A percentile compares a stretch with the other conserved stretches of the same genome.
Evolutionary conservation across 2,113 vertebrate genomes (phyloP).

Genomic region (Parotia lawesii): DNA sequence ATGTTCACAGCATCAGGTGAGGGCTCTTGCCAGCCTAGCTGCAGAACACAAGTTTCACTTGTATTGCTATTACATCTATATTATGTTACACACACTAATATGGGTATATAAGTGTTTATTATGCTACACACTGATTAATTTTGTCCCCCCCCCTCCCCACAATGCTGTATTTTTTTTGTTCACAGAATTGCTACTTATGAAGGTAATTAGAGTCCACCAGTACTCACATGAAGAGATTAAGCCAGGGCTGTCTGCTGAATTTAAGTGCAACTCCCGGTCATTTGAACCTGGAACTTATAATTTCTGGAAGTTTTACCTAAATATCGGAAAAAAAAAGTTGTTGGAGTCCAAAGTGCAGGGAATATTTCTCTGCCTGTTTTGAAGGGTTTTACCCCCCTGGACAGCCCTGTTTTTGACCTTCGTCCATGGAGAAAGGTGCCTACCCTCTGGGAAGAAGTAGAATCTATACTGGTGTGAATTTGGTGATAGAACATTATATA

Average conservation of each 20-base stretch:
- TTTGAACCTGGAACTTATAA: neutral
- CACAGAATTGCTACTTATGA: neutral
- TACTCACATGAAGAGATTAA: neutral
- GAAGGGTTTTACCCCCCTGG: too few relatives aligned
- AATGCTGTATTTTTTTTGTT: neutral
- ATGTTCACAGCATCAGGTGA: neutral
- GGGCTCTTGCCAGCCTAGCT: neutral
- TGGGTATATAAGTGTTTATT: neutral
- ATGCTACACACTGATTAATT: neutral
- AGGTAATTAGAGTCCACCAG: neutral
- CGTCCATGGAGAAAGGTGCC: too few relatives aligned
- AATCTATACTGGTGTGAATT: too few relatives aligned
- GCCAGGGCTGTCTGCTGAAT: neutral
- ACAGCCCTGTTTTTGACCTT: too few relatives aligned
- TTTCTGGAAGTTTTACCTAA: neutral
- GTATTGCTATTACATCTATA: neutral
- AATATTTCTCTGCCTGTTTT: too few relatives aligned
- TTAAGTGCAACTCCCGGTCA: neutral
- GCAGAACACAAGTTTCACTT: neutral
- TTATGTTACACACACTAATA: neutral
- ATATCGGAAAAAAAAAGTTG: neutral
- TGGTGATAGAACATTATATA: too few relatives aligned
- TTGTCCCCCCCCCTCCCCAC: accelerated
- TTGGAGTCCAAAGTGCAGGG: too few relatives aligned
- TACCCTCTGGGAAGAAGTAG: too few relatives aligned